Base-by-base conservation (phyloP, 2,113 vertebrate species). In the Chamaetylas fuelleborni region DNA sequence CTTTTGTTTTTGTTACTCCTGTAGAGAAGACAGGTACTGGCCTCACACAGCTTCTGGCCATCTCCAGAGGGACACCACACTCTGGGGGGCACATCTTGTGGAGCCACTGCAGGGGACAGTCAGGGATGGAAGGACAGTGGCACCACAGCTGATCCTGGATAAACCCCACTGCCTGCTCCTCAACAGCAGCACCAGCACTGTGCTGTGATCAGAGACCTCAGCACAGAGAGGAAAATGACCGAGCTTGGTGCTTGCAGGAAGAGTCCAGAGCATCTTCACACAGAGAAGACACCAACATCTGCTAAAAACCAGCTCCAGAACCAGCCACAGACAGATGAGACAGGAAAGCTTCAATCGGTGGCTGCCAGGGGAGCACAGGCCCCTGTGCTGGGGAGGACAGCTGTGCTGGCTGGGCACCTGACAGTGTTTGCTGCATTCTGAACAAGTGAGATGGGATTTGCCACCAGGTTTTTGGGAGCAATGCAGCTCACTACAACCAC, bases 401-500 rank as follows among this genome's bases (percentile, higher is more conserved):
- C 53, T 60, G 25, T 25, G 31, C 36, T 70, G 26, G 33, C 45
- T 16, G 47, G 28, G 12, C 62, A 48, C 13, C 31, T 76, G 8
- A 13, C 70, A 34, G 79, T 4, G 2, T 14, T 18, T 33, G 47
- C 48, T 61, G 34, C 31, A 3, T 2, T 17, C 33, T 20, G 22
- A 1, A 17, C 11, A 53, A 64, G 3, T 4, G 33, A 77, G 34
- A n/a, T 13, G 14, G 26, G 4, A 43, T 72, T 82, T 84, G 45
- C 9, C 62, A 88, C 34, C 43, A 34, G 38, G 22, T 26, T 82
- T 81, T 29, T 24, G 43, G 66, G 62, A 80, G 31, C 34, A 67
- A 5, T 3, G 53, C 34, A 85, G 65, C 42, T 0, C 0, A 34
- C 36, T 48, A 14, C 1, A 9, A 73, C 16, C 31, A 40, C 33